Evolutionary conservation across 2,797 vertebrate genomes (phyloP).

Genomic region (Taeniopygia guttata): DNA sequence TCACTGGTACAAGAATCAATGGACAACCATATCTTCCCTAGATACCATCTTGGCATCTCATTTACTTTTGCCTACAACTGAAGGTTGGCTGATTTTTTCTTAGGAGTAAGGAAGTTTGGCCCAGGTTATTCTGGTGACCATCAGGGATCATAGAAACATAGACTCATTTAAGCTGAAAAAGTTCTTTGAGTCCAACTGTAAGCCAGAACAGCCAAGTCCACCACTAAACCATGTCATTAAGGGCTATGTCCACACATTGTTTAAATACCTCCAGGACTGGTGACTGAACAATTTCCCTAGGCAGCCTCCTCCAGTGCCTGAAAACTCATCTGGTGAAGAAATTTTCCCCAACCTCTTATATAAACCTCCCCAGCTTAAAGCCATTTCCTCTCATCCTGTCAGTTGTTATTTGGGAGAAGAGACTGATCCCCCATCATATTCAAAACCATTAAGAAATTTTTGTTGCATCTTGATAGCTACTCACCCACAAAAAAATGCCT

Average conservation of each 20-base stretch:
- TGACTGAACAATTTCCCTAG: background rate
- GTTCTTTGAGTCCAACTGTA: background rate
- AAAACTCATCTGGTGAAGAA: background rate
- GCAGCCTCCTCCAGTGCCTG: background rate
- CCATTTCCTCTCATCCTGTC: background rate
- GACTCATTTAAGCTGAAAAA: background rate
- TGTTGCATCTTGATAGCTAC: background rate
- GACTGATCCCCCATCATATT: background rate
- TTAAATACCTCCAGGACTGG: background rate
- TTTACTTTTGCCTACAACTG: background rate
- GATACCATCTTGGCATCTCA: background rate
- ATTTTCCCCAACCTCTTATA: background rate
- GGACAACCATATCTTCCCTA: background rate
- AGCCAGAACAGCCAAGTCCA: background rate
- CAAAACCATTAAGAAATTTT: background rate
- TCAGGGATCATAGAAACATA: background rate
- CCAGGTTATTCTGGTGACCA: background rate
- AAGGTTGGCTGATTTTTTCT: background rate
- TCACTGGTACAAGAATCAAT: background rate
- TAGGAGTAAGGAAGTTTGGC: background rate
- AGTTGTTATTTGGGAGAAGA: background rate
- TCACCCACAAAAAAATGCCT: background rate
- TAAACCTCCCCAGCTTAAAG: background rate
- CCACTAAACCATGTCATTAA: background rate
- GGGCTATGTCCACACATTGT: background rate